Conservation (phyloP, 2,888 invertebrate species). For the Venustoraphidia nigricollis region DNA sequence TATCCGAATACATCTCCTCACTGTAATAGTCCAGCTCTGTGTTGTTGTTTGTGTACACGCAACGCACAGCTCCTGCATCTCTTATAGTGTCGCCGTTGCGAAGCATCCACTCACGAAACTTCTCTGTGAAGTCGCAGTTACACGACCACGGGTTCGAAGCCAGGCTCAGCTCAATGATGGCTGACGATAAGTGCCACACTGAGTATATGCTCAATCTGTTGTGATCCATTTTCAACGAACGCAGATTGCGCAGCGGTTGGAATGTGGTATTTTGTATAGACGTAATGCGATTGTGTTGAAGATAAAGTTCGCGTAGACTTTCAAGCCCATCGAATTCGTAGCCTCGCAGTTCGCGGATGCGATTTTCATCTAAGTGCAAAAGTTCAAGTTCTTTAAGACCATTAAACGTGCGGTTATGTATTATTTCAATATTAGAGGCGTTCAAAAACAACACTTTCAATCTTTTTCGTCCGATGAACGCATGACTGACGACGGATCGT, state of each 20-base stretch:
- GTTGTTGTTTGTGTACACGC: constrained; percentile 43
- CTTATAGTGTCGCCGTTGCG: constrained; percentile 47
- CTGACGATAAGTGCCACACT: constrained; percentile 54
- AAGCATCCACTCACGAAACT: constrained; percentile 61
- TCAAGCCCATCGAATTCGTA: constrained; percentile 70
- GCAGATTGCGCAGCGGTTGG: constrained; percentile 43
- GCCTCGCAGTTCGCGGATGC: constrained; percentile 50
- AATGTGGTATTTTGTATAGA: constrained; percentile 59
- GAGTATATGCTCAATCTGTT: constrained; percentile 53
- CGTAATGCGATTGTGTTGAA: constrained; percentile 58
- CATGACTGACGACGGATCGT: constrained; percentile 59
- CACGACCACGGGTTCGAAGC: constrained; percentile 69
- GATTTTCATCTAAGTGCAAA: constrained; percentile 61
- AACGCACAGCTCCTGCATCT: constrained; percentile 48
- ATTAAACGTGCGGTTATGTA: constrained; percentile 72
- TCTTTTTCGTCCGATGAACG: constrained; percentile 72
- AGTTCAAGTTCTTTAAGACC: constrained; percentile 63
- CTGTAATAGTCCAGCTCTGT: constrained; percentile 40
- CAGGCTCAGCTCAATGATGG: constrained; percentile 47
- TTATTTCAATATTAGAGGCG: constrained; percentile 58
- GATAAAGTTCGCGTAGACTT: constrained; percentile 50
- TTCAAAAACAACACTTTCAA: constrained; percentile 62
- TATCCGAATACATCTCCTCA: constrained; percentile 39
- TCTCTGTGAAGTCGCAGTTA: constrained; percentile 63
- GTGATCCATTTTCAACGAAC: constrained; percentile 51